Conservation (phyloP, 2,888 invertebrate species). For the Antitype chi region DNA sequence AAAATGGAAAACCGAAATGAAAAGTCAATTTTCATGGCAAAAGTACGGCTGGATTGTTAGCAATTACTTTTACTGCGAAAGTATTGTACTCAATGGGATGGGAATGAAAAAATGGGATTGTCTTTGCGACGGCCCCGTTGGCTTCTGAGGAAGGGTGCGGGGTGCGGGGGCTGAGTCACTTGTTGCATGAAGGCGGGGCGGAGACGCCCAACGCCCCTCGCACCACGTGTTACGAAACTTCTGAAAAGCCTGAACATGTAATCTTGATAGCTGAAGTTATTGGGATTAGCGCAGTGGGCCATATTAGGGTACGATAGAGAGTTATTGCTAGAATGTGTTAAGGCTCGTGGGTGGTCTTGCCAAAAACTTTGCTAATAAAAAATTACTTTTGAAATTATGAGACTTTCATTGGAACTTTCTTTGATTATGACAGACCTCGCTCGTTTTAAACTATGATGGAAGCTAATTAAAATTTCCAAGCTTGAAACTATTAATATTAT, state of each 20-base stretch:
- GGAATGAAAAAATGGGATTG: conserved; percentile 62
- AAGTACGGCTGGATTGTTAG: conserved; percentile 40
- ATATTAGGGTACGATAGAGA: not conserved
- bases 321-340: not conserved
- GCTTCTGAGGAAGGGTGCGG: conserved; percentile 66
- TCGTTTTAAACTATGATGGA: not conserved
- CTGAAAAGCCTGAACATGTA: conserved; percentile 46
- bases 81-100: conserved; percentile 58
- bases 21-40: conserved; percentile 44
- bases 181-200: conserved; percentile 87
- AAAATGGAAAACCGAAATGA: conserved; percentile 39
- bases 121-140: conserved; percentile 64
- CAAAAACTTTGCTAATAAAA: not conserved
- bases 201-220: conserved; percentile 85
- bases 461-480: not conserved
- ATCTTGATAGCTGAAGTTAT: conserved; percentile 23
- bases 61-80: conserved; percentile 58
- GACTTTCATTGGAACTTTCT: not conserved
- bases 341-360: not conserved
- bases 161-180: conserved; percentile 76
- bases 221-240: conserved; percentile 75
- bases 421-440: not conserved
- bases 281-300: conserved; percentile 1
- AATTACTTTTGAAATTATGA: not conserved
- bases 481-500: not conserved